A percentile compares a stretch with the other conserved stretches of the same genome.
phyloP scores from a whole-genome alignment of 2,797 vertebrate species.

The Sphaeramia orbicularis region DNA sequence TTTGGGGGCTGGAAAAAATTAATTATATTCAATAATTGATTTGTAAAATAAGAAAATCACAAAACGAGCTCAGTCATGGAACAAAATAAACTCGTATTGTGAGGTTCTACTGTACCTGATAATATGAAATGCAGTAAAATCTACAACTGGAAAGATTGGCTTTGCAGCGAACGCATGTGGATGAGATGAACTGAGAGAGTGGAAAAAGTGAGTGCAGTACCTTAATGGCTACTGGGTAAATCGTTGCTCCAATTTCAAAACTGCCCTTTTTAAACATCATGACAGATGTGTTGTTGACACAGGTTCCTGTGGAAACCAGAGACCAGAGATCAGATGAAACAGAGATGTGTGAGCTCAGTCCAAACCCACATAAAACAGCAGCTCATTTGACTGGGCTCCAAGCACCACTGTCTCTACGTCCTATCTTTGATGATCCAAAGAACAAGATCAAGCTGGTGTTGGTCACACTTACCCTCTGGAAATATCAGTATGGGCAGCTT shows the following conservation, averaged over 20 bases:
- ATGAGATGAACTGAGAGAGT: background rate
- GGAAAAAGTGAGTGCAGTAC: slow-evolving; percentile 56
- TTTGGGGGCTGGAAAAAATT: too few relatives aligned
- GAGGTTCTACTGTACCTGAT: too few relatives aligned
- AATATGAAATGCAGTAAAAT: too few relatives aligned
- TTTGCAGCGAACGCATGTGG: background rate
- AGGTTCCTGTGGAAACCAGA: slow-evolving; percentile 89
- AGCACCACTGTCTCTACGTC: slow-evolving; percentile 12
- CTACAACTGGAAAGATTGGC: too few relatives aligned
- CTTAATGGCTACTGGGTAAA: slow-evolving; percentile 99
- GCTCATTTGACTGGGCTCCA: slow-evolving; percentile 27
- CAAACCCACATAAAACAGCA: slow-evolving; percentile 38
- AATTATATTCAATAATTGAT: too few relatives aligned
- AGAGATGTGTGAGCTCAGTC: slow-evolving; percentile 32
- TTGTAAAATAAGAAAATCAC: too few relatives aligned
- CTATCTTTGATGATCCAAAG: slow-evolving; percentile 41
- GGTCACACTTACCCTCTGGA: slow-evolving; percentile 91
- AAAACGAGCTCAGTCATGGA: too few relatives aligned
- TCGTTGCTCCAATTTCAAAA: slow-evolving; percentile 96
- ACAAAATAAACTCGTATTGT: too few relatives aligned
- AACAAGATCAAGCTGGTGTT: slow-evolving; percentile 9
- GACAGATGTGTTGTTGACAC: slow-evolving; percentile 98
- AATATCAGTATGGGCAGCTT: slow-evolving; percentile 98
- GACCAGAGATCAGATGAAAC: slow-evolving; percentile 32
- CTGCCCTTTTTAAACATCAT: slow-evolving; percentile 99